phyloP scores from a whole-genome alignment of 1,140 invertebrate species.

The Araneus ventricosus region DNA sequence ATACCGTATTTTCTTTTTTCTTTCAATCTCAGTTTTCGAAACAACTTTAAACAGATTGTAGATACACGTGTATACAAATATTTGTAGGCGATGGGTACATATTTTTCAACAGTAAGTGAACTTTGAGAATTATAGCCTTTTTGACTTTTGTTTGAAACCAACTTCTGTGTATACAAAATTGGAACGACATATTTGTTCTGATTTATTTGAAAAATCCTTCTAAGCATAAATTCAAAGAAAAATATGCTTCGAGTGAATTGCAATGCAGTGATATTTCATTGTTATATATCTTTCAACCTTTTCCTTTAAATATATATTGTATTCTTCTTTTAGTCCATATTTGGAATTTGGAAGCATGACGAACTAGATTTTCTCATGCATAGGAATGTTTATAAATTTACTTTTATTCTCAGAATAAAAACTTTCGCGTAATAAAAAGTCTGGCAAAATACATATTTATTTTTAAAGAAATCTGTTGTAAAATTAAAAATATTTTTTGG shows the following conservation, averaged over 20 bases:
- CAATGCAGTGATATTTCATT: background rate
- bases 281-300: background rate
- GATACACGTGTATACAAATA: background rate
- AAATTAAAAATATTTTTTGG: no score
- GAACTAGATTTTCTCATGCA: no score
- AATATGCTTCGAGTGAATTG: background rate
- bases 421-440: no score
- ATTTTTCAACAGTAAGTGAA: constrained; percentile 1
- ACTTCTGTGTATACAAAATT: background rate
- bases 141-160: background rate
- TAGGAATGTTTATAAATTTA: no score
- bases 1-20: constrained; percentile 25
- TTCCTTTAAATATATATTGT: background rate
- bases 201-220: background rate
- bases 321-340: background rate
- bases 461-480: no score
- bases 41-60: background rate
- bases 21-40: background rate
- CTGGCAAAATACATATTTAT: no score
- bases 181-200: constrained; percentile 7
- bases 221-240: background rate
- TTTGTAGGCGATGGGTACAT: background rate
- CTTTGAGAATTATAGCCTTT: background rate
- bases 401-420: no score
- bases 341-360: background rate